Base-by-base conservation (phyloP, 2,888 invertebrate species). In the Caenorhabditis becei region DNA sequence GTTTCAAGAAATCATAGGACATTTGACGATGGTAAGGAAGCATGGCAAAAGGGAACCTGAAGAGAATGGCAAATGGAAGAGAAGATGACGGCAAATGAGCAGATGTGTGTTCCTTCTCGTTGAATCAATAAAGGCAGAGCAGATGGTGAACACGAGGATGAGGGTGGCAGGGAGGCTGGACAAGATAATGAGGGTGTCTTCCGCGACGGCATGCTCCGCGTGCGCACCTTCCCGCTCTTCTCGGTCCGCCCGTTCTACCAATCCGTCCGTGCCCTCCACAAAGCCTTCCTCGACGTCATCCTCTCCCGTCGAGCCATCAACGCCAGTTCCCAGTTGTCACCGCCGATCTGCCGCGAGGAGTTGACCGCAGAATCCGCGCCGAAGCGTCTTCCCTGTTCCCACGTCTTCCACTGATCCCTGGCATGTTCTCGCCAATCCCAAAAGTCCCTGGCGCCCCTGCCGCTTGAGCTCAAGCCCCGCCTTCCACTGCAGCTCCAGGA, bases 211-310 rank as follows among this genome's bases (percentile, higher is more conserved):
- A 98, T 99, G 98, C 95, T 98, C 44, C 94, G 95, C 91, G 95
- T 98, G 79, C 98, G 97, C 92, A 97, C 98, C 0, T 93, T 99
- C 91, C 99, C 99, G 32, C 93, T 99, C 89, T 99, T 99, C 93
- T 97, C 97, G 44, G 96, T 99, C 92, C 94, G 99, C 85, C 99
- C 99, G 3, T 97, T 99, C 96, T 99, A 99, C 93, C 95, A 97
- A 91, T 96, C 98, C n/a, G 95, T 98, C 93, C 94, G 95, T 44
- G 74, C 83, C 24, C 84, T 99, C 93, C 97, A 97, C 92, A 97
- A 97, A 92, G 97, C 99, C 0, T 94, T 97, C 88, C 96, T 95
- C 89, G 99, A 99, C 92, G 97, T 99, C 32, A 95, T 99, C 20
- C 94, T 97, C 93, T 99, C 98, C 0, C 94, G 91, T 47, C 82